A percentile compares a stretch with the other conserved stretches of the same genome.
phyloP scores from a whole-genome alignment of 2,888 invertebrate genomes.

The Andrena haemorrhoa region DNA sequence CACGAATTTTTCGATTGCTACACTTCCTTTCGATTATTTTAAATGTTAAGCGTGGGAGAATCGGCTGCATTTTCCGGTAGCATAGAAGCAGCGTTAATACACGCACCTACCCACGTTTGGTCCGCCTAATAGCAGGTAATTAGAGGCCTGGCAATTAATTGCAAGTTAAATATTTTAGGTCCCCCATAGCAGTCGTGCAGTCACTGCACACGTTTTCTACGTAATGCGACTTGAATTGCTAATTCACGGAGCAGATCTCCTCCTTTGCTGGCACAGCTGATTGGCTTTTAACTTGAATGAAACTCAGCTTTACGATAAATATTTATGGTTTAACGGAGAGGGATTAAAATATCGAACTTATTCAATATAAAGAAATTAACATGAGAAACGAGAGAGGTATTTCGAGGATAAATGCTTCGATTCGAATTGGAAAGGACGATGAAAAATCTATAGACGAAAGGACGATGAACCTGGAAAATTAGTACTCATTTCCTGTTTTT shows the following conservation, averaged over 20 bases:
- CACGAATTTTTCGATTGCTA: too few relatives aligned
- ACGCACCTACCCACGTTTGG: constrained; percentile 7
- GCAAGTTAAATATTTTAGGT: constrained; percentile 41
- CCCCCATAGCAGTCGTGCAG: constrained; percentile 1
- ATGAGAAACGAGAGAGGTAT: neutral
- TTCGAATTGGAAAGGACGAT: neutral
- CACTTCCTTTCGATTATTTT: neutral
- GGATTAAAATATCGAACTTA: neutral
- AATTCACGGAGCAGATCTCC: constrained; percentile 15
- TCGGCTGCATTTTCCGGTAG: neutral
- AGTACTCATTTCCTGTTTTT: neutral
- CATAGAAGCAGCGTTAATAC: constrained; percentile 24
- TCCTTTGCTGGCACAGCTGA: neutral
- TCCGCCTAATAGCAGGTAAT: constrained; percentile 32
- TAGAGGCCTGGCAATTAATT: constrained; percentile 31
- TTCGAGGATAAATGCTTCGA: neutral
- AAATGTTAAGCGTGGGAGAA: neutral
- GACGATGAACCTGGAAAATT: neutral
- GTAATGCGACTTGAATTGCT: constrained; percentile 37
- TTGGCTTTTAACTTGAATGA: constrained; percentile 9
- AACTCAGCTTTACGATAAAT: neutral
- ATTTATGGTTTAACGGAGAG: neutral
- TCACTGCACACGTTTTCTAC: constrained; percentile 14
- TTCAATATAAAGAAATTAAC: neutral
- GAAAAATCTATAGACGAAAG: neutral